These are phyloP conservation scores for Equus quagga DNA, from an alignment of 2,113 vertebrate species.

Conservation along the genomic window DNA sequence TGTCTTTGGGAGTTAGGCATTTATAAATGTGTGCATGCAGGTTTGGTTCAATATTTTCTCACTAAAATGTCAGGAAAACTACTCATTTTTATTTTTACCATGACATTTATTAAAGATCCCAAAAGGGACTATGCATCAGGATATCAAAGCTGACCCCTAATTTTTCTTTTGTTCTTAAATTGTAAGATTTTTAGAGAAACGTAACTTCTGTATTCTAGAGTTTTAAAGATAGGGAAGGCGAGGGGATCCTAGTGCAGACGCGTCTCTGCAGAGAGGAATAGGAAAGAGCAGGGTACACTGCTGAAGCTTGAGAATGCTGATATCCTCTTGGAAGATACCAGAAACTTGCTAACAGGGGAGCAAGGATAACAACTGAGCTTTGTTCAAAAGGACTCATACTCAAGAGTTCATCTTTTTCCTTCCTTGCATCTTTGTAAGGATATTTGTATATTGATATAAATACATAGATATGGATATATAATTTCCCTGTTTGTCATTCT, in stretches of 20 bases:
- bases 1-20: not conserved
- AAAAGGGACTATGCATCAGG: not conserved
- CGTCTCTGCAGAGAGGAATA: not conserved
- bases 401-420: not conserved
- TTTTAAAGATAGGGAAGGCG: not conserved
- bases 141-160: not conserved
- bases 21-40: not conserved
- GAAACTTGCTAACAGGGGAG: not conserved
- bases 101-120: not conserved
- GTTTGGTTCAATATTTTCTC: not conserved
- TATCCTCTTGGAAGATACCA: not conserved
- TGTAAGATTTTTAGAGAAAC: not conserved
- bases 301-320: not conserved
- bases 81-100: not conserved
- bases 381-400: not conserved
- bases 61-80: slow-evolving; percentile 1
- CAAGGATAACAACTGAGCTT: not conserved
- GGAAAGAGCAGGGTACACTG: not conserved
- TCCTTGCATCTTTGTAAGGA: not conserved
- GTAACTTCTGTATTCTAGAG: not conserved
- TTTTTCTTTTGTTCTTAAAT: not conserved
- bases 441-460: not conserved
- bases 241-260: not conserved
- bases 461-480: not conserved
- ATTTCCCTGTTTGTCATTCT: not conserved